Conservation (phyloP, 2,113 vertebrate species). For the Myanophis thanlyinensis region DNA sequence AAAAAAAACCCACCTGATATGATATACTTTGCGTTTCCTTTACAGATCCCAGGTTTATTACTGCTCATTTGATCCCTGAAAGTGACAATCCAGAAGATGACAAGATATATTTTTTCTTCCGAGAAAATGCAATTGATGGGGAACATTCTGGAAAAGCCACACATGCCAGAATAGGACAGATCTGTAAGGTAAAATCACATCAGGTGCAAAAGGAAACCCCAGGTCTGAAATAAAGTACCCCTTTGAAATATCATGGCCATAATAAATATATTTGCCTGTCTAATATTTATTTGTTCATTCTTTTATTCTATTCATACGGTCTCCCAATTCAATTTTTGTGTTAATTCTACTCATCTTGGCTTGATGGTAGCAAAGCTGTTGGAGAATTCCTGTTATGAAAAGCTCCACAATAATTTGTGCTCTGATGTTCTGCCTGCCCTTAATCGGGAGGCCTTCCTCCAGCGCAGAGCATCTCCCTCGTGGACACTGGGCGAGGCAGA, state of each 20-base stretch:
- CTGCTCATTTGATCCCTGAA: conserved; percentile 90
- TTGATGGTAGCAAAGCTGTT: not conserved
- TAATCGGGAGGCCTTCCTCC: too few species aligned
- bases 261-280: not conserved
- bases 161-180: conserved; percentile 93
- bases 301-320: not conserved
- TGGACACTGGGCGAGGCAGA: not conserved
- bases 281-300: not conserved
- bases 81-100: conserved; percentile 97
- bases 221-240: not conserved
- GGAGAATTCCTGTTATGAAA: not conserved
- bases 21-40: conserved; percentile 26
- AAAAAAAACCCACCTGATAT: not conserved
- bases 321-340: not conserved
- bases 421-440: not conserved
- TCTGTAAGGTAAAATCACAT: conserved; percentile 87
- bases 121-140: conserved; percentile 94
- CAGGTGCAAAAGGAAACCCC: rapidly evolving
- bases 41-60: conserved; percentile 91
- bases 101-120: conserved; percentile 98
- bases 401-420: not conserved
- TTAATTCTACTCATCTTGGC: not conserved
- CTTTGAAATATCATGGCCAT: not conserved
- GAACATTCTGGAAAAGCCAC: conserved; percentile 95
- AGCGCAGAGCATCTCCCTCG: not conserved